Conservation (phyloP, 2,888 invertebrate species). For the Disparrhopalites patrizii region DNA sequence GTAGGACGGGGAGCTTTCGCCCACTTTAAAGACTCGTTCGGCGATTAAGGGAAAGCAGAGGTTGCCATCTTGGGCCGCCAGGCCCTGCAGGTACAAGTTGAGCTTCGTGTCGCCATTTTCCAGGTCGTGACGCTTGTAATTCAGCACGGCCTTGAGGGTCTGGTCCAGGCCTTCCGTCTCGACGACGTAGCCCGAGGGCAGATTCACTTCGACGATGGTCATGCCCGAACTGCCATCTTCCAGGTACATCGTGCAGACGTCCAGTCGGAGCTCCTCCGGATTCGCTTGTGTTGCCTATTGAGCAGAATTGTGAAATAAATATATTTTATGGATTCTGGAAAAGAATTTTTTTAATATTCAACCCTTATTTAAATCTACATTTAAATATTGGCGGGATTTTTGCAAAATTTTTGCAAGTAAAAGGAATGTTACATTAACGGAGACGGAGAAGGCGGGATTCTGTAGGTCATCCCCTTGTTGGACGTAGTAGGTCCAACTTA, state of each 20-base stretch:
- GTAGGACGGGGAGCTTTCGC: slow-evolving; percentile 77
- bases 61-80: slow-evolving; percentile 58
- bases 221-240: slow-evolving; percentile 63
- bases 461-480: slow-evolving; percentile 21
- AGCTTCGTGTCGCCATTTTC: slow-evolving; percentile 64
- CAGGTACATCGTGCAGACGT: slow-evolving; percentile 26
- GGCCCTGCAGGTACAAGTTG: slow-evolving; percentile 64
- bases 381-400: background rate
- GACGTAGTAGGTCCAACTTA: slow-evolving; percentile 36
- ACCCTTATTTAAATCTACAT: background rate
- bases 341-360: background rate
- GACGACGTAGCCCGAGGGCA: slow-evolving; percentile 87
- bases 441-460: slow-evolving; percentile 29
- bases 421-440: slow-evolving; percentile 32
- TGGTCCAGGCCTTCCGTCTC: slow-evolving; percentile 56
- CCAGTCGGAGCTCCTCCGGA: slow-evolving; percentile 6
- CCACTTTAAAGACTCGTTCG: slow-evolving; percentile 74
- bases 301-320: slow-evolving; percentile 15
- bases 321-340: background rate
- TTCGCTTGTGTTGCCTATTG: background rate
- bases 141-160: slow-evolving; percentile 48
- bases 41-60: slow-evolving; percentile 79
- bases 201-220: slow-evolving; percentile 80
- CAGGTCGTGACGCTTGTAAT: slow-evolving; percentile 65
- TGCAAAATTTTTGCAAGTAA: too few relatives aligned